Evolutionary conservation across 2,888 invertebrate species (phyloP), one percentile per base, ranked within the genome.

Genomic region (Lucinisca nassula): DNA sequence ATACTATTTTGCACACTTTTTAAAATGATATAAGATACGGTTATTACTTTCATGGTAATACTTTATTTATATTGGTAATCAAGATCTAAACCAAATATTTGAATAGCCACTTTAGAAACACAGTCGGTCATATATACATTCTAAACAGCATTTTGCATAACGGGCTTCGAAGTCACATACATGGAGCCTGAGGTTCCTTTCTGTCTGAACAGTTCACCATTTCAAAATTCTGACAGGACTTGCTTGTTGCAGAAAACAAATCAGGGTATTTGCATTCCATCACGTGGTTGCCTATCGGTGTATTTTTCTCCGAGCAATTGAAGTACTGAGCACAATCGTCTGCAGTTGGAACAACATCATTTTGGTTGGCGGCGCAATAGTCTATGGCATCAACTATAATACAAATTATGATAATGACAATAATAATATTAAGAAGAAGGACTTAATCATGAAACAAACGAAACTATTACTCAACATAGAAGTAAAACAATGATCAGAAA

Each of bases 161-260:
- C 17, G 14, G n/a, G n/a, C n/a, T 12, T 12, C 14, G 51, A 49
- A n/a, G n/a, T 49, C 10, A 82, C 90, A 81, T 79, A 91, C 91
- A 91, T 55, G 91, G 90, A 30, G 89, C 86, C 67, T 87, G 77
- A 21, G 89, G 90, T 67, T 87, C 87, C 38, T 79, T 82, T 55
- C 90, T 79, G 14, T 49, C 72, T 8, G 74, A 85, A 83, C 91
- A 91, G 2, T 61, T 37, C 8, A 89, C 89, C n/a, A 67, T 55
- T 51, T 58, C 74, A 79, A 86, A 89, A 61, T 84, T 51, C 40
- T 86, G 51, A 75, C 90, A 91, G 14, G 27, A 40, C 32, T 79
- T 49, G 14, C 80, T 76, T 14, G 58, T 81, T 17, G 81, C 27
- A 10, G 87, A 89, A 37, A 89, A 91, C 72, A 91, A 82, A 17